Conservation (phyloP, 64 coral and sea anemone species). For the Montipora capricornis region DNA sequence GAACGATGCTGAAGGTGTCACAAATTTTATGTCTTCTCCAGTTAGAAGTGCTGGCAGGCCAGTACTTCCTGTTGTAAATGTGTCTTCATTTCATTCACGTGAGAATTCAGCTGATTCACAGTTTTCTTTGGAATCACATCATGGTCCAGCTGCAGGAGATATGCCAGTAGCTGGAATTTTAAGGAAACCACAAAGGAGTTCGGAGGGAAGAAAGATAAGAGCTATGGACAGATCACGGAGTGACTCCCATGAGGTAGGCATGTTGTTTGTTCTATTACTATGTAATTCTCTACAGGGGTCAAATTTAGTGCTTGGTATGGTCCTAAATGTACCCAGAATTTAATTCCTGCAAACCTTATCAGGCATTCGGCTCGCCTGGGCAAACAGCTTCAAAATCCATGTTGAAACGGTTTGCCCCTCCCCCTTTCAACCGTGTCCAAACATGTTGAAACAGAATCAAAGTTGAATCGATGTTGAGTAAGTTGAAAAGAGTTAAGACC, state of each 20-base stretch:
- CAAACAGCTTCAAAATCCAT: no score
- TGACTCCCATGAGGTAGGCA: constrained; percentile 36
- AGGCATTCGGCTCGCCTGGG: no score
- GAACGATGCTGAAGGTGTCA: constrained; percentile 51
- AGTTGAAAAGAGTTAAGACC: no score
- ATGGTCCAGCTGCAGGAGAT: constrained; percentile 38
- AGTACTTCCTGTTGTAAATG: constrained; percentile 48
- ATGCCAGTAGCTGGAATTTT: neutral
- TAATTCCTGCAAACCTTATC: no score
- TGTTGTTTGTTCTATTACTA: neutral
- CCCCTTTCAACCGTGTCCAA: no score
- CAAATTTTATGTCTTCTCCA: neutral
- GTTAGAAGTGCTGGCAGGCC: constrained; percentile 42
- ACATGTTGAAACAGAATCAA: no score
- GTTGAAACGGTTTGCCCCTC: no score
- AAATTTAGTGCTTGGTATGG: no score
- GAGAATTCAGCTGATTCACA: constrained; percentile 79
- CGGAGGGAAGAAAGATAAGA: neutral
- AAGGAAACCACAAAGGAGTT: constrained; percentile 19
- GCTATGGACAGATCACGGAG: constrained; percentile 1
- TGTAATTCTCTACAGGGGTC: no score
- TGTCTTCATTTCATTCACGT: constrained; percentile 82
- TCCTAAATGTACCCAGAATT: no score
- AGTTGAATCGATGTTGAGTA: no score
- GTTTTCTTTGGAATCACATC: constrained; percentile 71